phyloP scores from a whole-genome alignment of 2,113 vertebrate genomes.

The Calypte anna region DNA sequence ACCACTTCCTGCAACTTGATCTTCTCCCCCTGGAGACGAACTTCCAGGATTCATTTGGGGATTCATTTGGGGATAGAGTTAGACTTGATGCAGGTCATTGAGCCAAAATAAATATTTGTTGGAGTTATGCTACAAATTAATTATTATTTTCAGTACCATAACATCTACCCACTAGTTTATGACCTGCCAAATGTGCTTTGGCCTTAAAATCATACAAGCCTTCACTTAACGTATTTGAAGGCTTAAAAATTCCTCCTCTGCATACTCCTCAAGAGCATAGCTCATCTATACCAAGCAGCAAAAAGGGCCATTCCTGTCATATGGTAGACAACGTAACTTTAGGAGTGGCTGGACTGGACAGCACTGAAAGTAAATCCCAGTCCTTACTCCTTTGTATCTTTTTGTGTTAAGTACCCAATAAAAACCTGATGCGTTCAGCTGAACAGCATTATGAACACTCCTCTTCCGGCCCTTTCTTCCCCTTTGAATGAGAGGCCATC shows the following conservation, averaged over 20 bases:
- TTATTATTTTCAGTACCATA: not conserved
- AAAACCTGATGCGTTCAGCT: not conserved
- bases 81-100: not conserved
- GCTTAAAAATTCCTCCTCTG: not conserved
- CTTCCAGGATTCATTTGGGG: not conserved
- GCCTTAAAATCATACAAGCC: not conserved
- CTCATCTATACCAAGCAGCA: not conserved
- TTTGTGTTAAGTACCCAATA: not conserved
- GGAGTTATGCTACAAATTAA: not conserved
- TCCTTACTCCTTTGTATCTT: not conserved
- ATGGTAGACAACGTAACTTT: accelerated
- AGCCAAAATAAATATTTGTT: slow-evolving; percentile 14
- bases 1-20: not conserved
- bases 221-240: not conserved
- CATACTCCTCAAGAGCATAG: not conserved
- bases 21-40: not conserved
- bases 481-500: not conserved
- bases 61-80: not conserved
- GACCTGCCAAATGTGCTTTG: not conserved
- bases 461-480: not conserved
- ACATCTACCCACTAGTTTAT: not conserved
- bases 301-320: not conserved
- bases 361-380: not conserved
- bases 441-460: not conserved
- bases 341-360: not conserved